These are phyloP conservation scores for Synergus gifuensis DNA, from an alignment of 2,888 invertebrate species.

Conservation along the genomic window DNA sequence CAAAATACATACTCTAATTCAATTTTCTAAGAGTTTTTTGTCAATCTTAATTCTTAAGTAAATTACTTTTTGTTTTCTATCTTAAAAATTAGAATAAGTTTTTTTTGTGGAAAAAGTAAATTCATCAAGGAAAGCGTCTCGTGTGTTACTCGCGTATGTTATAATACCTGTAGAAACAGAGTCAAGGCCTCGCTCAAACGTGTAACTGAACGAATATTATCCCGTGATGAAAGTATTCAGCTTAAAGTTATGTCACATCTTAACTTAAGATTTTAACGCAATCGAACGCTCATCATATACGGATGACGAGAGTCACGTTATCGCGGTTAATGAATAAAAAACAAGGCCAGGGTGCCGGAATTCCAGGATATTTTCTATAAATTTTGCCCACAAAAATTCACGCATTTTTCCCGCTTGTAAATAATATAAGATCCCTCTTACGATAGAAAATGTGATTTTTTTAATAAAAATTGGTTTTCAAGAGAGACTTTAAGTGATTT, in stretches of 20 bases:
- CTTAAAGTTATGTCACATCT: constrained; percentile 58
- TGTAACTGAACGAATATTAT: constrained; percentile 56
- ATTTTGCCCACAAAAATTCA: no score
- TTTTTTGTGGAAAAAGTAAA: constrained; percentile 26
- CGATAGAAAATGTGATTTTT: no score
- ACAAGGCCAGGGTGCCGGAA: constrained; percentile 15
- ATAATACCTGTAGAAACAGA: constrained; percentile 54
- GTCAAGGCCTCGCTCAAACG: constrained; percentile 60
- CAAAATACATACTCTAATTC: no score
- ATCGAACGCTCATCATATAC: constrained; percentile 41
- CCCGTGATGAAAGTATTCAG: constrained; percentile 57
- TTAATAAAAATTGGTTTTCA: no score
- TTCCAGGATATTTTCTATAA: not conserved
- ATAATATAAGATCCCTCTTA: no score
- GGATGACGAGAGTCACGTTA: constrained; percentile 42
- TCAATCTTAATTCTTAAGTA: not conserved
- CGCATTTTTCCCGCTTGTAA: no score
- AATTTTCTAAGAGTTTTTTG: no score
- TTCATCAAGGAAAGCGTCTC: constrained; percentile 52
- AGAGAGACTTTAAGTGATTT: no score
- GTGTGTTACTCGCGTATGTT: not conserved
- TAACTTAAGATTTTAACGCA: constrained; percentile 50
- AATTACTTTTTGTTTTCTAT: not conserved
- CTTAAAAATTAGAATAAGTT: constrained; percentile 6
- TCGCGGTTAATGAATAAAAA: constrained; percentile 20